Conservation (phyloP, 2,888 invertebrate species). For the Drosophila meridiana region DNA sequence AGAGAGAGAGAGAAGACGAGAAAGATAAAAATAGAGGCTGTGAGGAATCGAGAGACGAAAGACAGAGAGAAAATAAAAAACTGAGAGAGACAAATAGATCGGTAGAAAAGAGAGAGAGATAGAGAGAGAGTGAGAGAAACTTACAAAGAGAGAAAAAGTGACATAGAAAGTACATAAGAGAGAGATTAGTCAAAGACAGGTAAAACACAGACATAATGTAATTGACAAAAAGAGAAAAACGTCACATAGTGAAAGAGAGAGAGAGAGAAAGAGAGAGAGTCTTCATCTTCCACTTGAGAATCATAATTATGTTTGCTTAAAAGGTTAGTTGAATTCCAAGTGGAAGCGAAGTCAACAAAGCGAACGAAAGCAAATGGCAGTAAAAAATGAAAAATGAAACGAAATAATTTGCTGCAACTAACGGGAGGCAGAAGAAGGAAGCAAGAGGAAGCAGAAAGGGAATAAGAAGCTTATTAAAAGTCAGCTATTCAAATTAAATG, state of each 20-base stretch:
- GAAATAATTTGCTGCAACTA: constrained; percentile 4
- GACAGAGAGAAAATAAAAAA: not conserved
- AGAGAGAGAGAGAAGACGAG: not conserved
- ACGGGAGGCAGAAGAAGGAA: not conserved
- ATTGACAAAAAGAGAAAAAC: no score
- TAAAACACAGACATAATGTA: no score
- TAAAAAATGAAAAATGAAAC: not conserved
- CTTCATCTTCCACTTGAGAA: not conserved
- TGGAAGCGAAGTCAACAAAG: not conserved
- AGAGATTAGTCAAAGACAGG: not conserved
- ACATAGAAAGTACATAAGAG: no score
- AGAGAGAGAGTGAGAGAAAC: not conserved
- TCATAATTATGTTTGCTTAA: not conserved
- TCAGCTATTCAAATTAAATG: constrained; percentile 25
- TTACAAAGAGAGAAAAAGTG: not conserved
- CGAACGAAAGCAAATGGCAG: not conserved
- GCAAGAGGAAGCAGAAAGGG: not conserved
- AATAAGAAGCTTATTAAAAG: constrained; percentile 14
- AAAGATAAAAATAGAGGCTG: no score
- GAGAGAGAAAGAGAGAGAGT: not conserved
- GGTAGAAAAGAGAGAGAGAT: not conserved
- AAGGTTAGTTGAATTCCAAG: not conserved
- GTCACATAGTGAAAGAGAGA: not conserved
- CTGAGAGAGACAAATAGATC: not conserved
- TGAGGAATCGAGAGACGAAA: no score